Conservation (phyloP, 2,797 vertebrate genomes). For the Sebastes hubbsi region DNA sequence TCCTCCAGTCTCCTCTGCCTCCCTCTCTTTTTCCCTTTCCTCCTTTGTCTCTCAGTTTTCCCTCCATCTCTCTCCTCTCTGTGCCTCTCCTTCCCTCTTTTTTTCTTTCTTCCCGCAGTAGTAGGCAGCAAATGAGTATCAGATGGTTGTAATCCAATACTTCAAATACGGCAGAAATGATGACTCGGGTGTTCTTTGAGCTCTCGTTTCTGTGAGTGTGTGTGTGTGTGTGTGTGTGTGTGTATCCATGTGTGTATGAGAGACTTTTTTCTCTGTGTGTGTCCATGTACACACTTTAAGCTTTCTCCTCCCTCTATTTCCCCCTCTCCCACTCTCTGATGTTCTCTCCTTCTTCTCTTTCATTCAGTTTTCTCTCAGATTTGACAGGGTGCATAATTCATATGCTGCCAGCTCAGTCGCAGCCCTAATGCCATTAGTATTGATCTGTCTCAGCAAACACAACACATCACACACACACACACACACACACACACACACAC, state of each 20-base stretch:
- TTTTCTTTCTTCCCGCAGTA: conserved; percentile 79
- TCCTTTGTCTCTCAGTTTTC: conserved; percentile 49
- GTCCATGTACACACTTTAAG: neutral
- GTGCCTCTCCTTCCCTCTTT: conserved; percentile 24
- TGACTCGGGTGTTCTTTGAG: conserved; percentile 83
- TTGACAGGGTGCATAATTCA: conserved; percentile 77
- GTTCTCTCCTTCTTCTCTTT: conserved; percentile 27
- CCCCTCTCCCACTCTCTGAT: neutral
- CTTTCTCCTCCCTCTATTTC: conserved; percentile 14
- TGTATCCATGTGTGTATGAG: neutral
- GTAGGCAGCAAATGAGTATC: conserved; percentile 95
- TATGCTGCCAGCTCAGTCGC: conserved; percentile 58
- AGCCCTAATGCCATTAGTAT: conserved; percentile 75
- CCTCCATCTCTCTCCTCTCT: conserved; percentile 28
- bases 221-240: neutral
- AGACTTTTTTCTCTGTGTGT: conserved; percentile 4
- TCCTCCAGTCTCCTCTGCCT: conserved; percentile 13
- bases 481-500: conserved; percentile 20
- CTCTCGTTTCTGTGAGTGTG: conserved; percentile 43
- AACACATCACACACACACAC: conserved; percentile 16
- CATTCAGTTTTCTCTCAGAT: conserved; percentile 39
- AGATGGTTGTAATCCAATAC: conserved; percentile 97
- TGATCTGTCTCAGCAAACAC: conserved; percentile 65
- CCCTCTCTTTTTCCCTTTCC: conserved; percentile 19
- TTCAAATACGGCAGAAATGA: conserved; percentile 93